Evolutionary conservation across 2,113 vertebrate species (phyloP).

Genomic region (Megaceryle torquata): DNA sequence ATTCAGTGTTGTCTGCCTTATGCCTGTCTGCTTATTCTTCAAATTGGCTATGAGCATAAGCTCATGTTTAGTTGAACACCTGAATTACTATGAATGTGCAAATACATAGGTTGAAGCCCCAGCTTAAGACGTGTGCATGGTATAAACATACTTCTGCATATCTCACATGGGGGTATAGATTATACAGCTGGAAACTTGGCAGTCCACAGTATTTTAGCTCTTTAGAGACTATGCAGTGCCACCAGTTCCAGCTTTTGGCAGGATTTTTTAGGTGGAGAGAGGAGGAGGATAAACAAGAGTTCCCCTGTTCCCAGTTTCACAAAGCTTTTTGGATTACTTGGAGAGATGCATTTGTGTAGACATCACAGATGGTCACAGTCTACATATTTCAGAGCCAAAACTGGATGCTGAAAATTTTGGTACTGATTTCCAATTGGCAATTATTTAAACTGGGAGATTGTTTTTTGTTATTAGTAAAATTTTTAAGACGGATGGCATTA

Average conservation of each 20-base stretch:
- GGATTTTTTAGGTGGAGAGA: neutral
- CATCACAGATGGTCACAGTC: neutral
- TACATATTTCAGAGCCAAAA: neutral
- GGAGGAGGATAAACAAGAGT: neutral
- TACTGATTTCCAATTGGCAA: neutral
- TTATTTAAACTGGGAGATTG: neutral
- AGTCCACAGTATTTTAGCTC: neutral
- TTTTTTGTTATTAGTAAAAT: neutral
- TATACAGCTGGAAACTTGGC: neutral
- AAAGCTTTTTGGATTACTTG: neutral
- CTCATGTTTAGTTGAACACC: neutral
- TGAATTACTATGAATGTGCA: neutral
- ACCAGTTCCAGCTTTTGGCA: neutral
- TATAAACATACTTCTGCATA: neutral
- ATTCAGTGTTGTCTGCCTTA: neutral
- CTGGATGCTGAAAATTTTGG: neutral
- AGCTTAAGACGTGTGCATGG: neutral
- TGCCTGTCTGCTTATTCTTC: neutral
- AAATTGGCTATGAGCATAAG: neutral
- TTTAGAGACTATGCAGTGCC: neutral
- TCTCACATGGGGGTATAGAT: neutral
- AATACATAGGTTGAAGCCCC: neutral
- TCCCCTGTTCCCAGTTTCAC: neutral
- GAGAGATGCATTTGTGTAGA: neutral
- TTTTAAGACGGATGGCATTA: neutral